These are phyloP conservation scores for Psettodes erumei DNA, from an alignment of 2,113 vertebrate species.

Conservation along the genomic window DNA sequence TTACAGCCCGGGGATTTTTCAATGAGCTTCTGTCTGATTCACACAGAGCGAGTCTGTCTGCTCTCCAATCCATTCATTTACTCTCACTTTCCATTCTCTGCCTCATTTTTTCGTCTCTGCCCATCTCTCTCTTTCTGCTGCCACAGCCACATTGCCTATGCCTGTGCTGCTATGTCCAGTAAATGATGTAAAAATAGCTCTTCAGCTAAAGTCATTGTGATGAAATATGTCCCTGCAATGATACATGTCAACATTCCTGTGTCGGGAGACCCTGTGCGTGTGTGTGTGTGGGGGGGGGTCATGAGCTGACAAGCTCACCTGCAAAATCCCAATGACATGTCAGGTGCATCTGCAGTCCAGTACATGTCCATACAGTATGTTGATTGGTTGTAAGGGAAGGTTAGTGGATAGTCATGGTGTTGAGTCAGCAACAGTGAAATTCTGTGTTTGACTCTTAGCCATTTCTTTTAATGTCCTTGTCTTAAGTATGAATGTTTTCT, in stretches of 20 bases:
- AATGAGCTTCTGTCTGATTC: slow-evolving; percentile 79
- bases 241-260: background rate
- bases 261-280: background rate
- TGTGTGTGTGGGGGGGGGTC: background rate
- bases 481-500: background rate
- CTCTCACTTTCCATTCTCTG: slow-evolving; percentile 60
- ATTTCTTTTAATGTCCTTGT: slow-evolving; percentile 3
- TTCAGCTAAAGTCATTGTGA: slow-evolving; percentile 11
- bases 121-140: slow-evolving; percentile 1
- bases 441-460: background rate
- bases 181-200: slow-evolving; percentile 39
- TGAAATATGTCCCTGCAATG: slow-evolving; percentile 23
- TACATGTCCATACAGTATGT: background rate
- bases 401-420: background rate
- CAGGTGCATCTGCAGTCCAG: background rate
- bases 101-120: slow-evolving; percentile 28
- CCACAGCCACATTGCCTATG: slow-evolving; percentile 4
- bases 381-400: background rate
- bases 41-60: slow-evolving; percentile 71
- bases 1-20: slow-evolving; percentile 65
- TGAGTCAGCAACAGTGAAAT: background rate
- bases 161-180: slow-evolving; percentile 17
- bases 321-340: slow-evolving; percentile 9
- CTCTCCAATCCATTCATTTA: slow-evolving; percentile 63
- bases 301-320: background rate